Base-by-base conservation (phyloP, 2,888 invertebrate genomes). In the Heliconius charithonia region DNA sequence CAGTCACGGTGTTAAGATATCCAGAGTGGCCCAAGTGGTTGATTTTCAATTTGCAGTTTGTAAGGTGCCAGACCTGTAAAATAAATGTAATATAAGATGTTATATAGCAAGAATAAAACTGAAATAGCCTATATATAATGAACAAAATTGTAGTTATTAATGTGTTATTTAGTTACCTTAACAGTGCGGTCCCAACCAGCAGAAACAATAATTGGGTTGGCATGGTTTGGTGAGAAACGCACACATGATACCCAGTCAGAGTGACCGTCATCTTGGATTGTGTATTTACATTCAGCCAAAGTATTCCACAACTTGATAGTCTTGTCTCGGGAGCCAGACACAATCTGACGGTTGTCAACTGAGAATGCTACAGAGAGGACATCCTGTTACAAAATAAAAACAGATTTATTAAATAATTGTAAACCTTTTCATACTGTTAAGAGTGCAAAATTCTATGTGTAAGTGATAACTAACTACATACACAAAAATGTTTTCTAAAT, bases 221-320 rank as follows among this genome's bases (percentile, higher is more conserved):
- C 97, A 89, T 99, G 98, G 92, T 99, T 99, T 41, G 99, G 99
- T 12, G 99, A 99, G 95, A 99, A 99, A 80, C 99, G 96, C 56
- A 99, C 99, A 88, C 99, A 99, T 2, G 99, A 99, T 80, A 99
- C 99, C 99, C 99, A 99, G 92, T 99, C 99, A 84, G 96, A 96
- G 95, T 99, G 99, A 78, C 99, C 98, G 91, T 98, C 98, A 88
- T 98, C 98, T 91, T 98, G 98, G 91, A 99, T 99, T 84, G 99
- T 99, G 96, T 99, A 99, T 95, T 99, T 99, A 96, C 99, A 99
- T 93, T 99, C 99, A 51, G 99, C 99, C 85, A 99, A 96, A 37
- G 99, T 99, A 94, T 99, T 99, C 99, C 99, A 99, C 93, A 99
- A 95, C 95, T 99, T 99, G 95, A 99, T 99, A 83, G 99, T 99